Conservation (phyloP, 53 echinoderm and acorn worm genomes). For the Henricia sp. region DNA sequence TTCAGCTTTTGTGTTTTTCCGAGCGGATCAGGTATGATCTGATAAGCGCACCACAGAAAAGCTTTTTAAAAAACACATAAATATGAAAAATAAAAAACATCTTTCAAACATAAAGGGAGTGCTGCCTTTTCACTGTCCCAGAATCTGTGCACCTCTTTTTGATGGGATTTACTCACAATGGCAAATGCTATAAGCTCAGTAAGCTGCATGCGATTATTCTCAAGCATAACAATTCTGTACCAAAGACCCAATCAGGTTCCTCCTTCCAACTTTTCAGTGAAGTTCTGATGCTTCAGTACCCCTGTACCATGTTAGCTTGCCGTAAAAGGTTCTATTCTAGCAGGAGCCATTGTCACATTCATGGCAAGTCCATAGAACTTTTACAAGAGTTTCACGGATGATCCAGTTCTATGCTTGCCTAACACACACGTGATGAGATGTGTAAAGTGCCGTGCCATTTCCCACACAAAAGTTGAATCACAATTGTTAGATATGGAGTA, state of each 20-base stretch:
- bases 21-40: too few species aligned
- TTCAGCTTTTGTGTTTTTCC: too few species aligned
- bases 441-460: conserved; percentile 27
- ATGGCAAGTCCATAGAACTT: conserved; percentile 11
- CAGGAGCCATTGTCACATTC: conserved; percentile 11
- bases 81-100: too few species aligned
- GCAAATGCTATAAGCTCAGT: conserved; percentile 3
- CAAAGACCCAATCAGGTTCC: conserved; percentile 21
- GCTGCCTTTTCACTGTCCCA: not conserved
- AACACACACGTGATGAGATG: not conserved
- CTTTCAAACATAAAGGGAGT: too few species aligned
- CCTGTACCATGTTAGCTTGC: not conserved
- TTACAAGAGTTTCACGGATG: conserved; percentile 34
- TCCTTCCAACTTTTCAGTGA: conserved; percentile 32
- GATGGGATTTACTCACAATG: conserved; percentile 30
- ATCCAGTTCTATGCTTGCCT: conserved; percentile 16
- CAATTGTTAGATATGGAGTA: not conserved
- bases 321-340: conserved; percentile 23
- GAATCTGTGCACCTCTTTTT: not conserved
- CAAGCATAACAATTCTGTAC: conserved; percentile 14
- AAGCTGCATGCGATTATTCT: conserved; percentile 22
- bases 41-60: too few species aligned
- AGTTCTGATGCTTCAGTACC: conserved; percentile 3
- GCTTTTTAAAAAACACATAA: too few species aligned
- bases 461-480: conserved; percentile 22